Percentiles rank a stretch among this genome's conserved stretches.
These are phyloP conservation scores for Harpagifer antarcticus DNA, from an alignment of 2,797 vertebrate genomes.

Conservation along the genomic window DNA sequence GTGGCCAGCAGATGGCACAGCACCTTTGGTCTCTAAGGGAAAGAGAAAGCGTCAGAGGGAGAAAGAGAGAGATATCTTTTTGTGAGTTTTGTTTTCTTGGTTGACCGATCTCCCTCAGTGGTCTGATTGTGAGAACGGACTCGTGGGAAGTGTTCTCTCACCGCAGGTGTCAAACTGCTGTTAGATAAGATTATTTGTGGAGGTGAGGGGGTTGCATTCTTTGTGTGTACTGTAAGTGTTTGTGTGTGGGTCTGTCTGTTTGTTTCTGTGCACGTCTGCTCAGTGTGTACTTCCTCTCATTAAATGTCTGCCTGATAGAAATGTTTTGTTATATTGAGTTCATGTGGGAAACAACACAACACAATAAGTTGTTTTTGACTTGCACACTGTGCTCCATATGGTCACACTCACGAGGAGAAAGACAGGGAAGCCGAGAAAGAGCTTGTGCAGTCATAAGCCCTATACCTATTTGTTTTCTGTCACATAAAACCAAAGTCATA, in stretches of 20 bases:
- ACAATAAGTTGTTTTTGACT: constrained; percentile 69
- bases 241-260: constrained; percentile 23
- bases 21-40: constrained; percentile 69
- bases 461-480: constrained; percentile 56
- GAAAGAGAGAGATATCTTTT: constrained; percentile 59
- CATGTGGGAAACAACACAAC: constrained; percentile 52
- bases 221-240: constrained; percentile 31
- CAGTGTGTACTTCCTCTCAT: constrained; percentile 59
- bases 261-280: constrained; percentile 18
- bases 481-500: constrained; percentile 49
- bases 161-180: constrained; percentile 80
- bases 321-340: constrained; percentile 55
- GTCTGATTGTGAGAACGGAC: constrained; percentile 79
- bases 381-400: constrained; percentile 74
- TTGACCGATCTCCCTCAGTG: constrained; percentile 80
- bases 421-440: constrained; percentile 22
- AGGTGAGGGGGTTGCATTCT: constrained; percentile 71
- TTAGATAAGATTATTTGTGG: constrained; percentile 83
- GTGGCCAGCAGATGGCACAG: constrained; percentile 82
- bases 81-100: constrained; percentile 78
- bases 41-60: constrained; percentile 21
- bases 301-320: constrained; percentile 63
- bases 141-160: constrained; percentile 80
- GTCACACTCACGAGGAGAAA: constrained; percentile 59
- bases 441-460: constrained; percentile 41